Conservation (phyloP, 2,888 invertebrate species). For the Drosophila leonis region DNA sequence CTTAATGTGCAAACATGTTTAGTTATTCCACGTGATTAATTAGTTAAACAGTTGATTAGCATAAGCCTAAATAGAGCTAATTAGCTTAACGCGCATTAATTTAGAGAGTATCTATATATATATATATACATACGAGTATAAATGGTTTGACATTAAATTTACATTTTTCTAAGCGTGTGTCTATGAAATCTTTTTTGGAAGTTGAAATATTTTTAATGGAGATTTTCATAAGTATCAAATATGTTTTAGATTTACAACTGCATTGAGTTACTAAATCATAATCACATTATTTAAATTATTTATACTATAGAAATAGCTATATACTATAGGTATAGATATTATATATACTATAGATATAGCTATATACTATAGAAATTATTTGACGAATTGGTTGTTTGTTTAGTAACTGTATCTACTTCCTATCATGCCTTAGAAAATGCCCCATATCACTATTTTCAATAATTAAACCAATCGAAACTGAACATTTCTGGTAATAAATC, state of each 20-base stretch:
- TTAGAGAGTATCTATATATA: not conserved
- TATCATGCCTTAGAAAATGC: not conserved
- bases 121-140: not conserved
- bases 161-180: not conserved
- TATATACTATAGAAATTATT: too few relatives aligned
- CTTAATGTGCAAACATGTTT: conserved; percentile 50
- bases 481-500: too few relatives aligned
- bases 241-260: not conserved
- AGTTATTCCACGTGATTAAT: conserved; percentile 40
- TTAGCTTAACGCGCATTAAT: not conserved
- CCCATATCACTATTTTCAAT: not conserved
- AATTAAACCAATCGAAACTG: not conserved
- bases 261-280: too few relatives aligned
- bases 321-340: too few relatives aligned
- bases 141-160: not conserved
- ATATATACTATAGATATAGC: too few relatives aligned
- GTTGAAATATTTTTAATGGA: not conserved
- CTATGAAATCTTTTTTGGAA: not conserved
- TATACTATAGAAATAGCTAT: too few relatives aligned
- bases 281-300: too few relatives aligned
- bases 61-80: conserved; percentile 28
- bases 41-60: conserved; percentile 41
- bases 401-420: not conserved
- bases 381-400: too few relatives aligned
- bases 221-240: not conserved